Evolutionary conservation across 2,113 vertebrate species (phyloP).

Genomic region (Azemiops feae): DNA sequence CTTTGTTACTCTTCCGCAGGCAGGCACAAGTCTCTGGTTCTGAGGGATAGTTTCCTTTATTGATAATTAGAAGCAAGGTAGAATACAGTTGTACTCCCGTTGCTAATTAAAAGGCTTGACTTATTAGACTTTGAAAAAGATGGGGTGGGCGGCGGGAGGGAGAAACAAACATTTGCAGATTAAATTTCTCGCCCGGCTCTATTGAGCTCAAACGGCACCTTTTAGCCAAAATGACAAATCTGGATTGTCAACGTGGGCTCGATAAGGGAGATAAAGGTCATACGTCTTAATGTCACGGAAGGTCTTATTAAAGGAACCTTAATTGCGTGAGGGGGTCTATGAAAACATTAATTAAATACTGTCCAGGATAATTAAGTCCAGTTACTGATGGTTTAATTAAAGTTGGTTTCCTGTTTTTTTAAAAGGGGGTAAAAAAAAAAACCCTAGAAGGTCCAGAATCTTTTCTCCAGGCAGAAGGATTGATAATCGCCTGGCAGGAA

Average conservation of each 20-base stretch:
- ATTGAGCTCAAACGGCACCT: conserved; percentile 82
- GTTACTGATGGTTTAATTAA: conserved; percentile 98
- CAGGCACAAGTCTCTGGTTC: conserved; percentile 55
- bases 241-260: conserved; percentile 80
- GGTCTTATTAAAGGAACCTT: conserved; percentile 93
- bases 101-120: conserved; percentile 88
- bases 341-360: conserved; percentile 99
- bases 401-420: conserved; percentile 83
- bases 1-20: conserved; percentile 71
- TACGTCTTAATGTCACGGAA: conserved; percentile 92
- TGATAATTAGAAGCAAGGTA: conserved; percentile 75
- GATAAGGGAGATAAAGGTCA: conserved; percentile 96
- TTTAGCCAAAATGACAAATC: conserved; percentile 91
- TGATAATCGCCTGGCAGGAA: conserved; percentile 80
- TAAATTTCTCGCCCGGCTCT: conserved; percentile 85
- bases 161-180: conserved; percentile 98
- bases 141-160: conserved; percentile 64
- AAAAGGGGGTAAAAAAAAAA: too few species aligned
- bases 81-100: conserved; percentile 68
- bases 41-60: conserved; percentile 70
- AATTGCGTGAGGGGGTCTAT: conserved; percentile 95
- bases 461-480: conserved; percentile 86
- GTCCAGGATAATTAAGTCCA: conserved; percentile 92
- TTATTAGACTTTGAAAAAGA: conserved; percentile 77
- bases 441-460: conserved; percentile 76